These are phyloP conservation scores for Sympetrum striolatum DNA, from an alignment of 2,888 invertebrate species.

Conservation along the genomic window DNA sequence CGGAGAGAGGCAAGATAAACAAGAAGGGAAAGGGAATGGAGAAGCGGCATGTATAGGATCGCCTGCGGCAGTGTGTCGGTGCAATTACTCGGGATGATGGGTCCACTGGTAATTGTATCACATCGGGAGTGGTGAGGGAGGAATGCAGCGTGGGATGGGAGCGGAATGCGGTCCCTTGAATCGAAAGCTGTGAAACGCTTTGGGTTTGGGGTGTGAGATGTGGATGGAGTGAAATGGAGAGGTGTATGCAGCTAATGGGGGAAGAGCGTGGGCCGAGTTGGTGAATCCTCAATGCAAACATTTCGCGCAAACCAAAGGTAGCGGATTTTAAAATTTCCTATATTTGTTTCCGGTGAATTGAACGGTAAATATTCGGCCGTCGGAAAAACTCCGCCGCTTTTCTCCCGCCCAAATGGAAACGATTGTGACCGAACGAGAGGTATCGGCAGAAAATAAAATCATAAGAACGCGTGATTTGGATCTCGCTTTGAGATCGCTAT, in stretches of 20 bases:
- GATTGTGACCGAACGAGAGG: background rate
- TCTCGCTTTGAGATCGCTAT: background rate
- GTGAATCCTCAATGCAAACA: background rate
- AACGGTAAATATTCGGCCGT: background rate
- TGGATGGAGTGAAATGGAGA: slow-evolving; percentile 10
- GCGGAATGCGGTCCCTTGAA: slow-evolving; percentile 30
- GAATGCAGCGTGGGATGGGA: background rate
- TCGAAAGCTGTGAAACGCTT: slow-evolving; percentile 38
- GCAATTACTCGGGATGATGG: slow-evolving; percentile 40
- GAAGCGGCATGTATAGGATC: slow-evolving; percentile 16
- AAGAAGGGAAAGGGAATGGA: background rate
- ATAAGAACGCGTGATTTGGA: background rate
- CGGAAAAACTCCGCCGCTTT: background rate
- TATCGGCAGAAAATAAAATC: background rate
- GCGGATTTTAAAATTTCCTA: slow-evolving; percentile 6
- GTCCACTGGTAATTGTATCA: slow-evolving; percentile 48
- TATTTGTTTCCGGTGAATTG: background rate
- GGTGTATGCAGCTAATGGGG: slow-evolving; percentile 5
- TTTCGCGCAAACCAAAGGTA: slow-evolving; percentile 6
- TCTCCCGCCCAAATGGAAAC: background rate
- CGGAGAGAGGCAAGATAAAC: background rate
- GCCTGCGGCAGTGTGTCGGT: slow-evolving; percentile 43
- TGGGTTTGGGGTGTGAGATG: background rate
- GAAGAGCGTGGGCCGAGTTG: background rate
- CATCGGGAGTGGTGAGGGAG: slow-evolving; percentile 24